Conservation (phyloP, 1,140 invertebrate species). For the Chironomus tepperi region DNA sequence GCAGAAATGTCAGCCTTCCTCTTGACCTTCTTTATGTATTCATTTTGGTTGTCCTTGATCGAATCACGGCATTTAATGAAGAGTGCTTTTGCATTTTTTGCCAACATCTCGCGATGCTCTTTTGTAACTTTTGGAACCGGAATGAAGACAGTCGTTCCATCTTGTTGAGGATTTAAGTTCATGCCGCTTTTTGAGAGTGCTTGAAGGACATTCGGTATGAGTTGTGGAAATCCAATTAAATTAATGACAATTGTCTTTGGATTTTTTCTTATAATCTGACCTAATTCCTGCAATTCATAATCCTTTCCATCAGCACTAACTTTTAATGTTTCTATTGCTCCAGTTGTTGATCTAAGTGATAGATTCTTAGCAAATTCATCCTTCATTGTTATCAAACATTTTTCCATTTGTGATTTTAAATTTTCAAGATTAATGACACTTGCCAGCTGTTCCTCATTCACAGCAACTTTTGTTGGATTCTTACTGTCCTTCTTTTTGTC, state of each 20-base stretch:
- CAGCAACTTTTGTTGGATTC: conserved; percentile 54
- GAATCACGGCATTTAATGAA: conserved; percentile 70
- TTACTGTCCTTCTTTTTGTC: conserved; percentile 49
- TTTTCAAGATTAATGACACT: conserved; percentile 61
- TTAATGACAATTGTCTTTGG: conserved; percentile 79
- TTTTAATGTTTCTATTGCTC: conserved; percentile 65
- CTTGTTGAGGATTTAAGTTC: conserved; percentile 91
- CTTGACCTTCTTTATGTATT: conserved; percentile 59
- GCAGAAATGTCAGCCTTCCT: conserved; percentile 53
- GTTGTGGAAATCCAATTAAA: conserved; percentile 73
- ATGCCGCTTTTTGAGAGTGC: conserved; percentile 71
- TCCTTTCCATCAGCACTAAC: conserved; percentile 72
- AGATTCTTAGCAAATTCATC: conserved; percentile 71
- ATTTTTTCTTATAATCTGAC: conserved; percentile 78
- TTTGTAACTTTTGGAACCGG: conserved; percentile 86
- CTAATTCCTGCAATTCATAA: conserved; percentile 78
- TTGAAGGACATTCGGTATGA: conserved; percentile 65
- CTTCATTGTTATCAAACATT: conserved; percentile 59
- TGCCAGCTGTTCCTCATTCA: conserved; percentile 57
- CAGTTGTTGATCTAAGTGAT: conserved; percentile 57
- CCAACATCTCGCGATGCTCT: conserved; percentile 78
- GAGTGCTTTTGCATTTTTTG: conserved; percentile 77
- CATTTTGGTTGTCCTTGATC: conserved; percentile 70
- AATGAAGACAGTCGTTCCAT: conserved; percentile 80
- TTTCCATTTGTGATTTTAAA: conserved; percentile 56